These are phyloP conservation scores for Iguana delicatissima DNA, from an alignment of 2,797 vertebrate genomes.

Conservation along the genomic window DNA sequence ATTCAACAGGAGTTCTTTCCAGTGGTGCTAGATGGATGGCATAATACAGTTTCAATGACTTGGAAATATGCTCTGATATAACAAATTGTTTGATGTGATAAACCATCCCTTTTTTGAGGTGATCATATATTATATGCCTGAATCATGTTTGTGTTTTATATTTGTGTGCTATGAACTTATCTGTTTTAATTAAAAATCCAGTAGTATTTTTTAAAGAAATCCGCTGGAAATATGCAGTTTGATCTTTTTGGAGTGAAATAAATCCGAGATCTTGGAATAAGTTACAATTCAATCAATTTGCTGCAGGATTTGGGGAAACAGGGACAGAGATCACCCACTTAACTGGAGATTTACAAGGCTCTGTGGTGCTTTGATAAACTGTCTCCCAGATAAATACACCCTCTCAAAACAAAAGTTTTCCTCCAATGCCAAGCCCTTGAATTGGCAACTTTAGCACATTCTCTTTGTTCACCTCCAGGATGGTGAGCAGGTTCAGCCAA, in stretches of 20 bases:
- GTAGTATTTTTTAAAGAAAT: not conserved
- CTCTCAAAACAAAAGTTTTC: slow-evolving; percentile 75
- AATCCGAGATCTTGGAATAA: slow-evolving; percentile 17
- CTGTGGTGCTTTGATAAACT: slow-evolving; percentile 71
- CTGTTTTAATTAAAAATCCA: not conserved
- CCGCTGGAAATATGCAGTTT: slow-evolving; percentile 40
- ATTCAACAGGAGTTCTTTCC: not conserved
- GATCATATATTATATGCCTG: not conserved
- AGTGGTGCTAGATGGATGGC: not conserved
- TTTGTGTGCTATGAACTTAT: not conserved
- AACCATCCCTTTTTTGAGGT: not conserved
- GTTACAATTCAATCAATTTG: slow-evolving; percentile 57
- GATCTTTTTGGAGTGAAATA: slow-evolving; percentile 57
- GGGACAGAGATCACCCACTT: slow-evolving; percentile 48
- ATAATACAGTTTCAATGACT: not conserved
- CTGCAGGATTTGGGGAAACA: slow-evolving; percentile 58
- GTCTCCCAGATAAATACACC: slow-evolving; percentile 75
- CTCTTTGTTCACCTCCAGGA: slow-evolving; percentile 78
- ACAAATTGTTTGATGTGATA: not conserved
- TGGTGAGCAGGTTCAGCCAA: slow-evolving; percentile 78
- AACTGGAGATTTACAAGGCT: slow-evolving; percentile 67
- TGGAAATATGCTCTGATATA: not conserved
- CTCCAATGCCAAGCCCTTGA: slow-evolving; percentile 71
- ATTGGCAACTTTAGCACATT: slow-evolving; percentile 77
- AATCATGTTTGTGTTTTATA: not conserved